Conservation (phyloP, 1,140 invertebrate species). For the Parasteatoda tepidariorum region DNA sequence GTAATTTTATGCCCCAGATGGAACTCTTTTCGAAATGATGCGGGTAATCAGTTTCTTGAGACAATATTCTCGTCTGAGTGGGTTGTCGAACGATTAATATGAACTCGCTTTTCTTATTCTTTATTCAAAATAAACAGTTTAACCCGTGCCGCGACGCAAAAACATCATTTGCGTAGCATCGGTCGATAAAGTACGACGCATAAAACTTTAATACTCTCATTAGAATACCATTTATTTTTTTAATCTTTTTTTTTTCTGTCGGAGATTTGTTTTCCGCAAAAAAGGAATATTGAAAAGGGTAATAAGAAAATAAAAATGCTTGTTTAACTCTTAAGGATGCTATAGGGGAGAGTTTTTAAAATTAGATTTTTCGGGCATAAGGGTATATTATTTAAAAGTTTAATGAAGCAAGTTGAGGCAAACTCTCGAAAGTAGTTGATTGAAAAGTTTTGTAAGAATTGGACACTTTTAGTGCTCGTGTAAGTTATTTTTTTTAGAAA, state of each 20-base stretch:
- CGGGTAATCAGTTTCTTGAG: conserved; percentile 57
- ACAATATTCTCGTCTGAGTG: conserved; percentile 32
- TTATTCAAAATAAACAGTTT: conserved; percentile 2
- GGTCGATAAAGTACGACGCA: not conserved
- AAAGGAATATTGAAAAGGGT: too few species aligned
- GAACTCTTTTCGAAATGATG: not conserved
- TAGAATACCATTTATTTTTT: too few species aligned
- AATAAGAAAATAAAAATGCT: too few species aligned
- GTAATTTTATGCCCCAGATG: conserved; percentile 34
- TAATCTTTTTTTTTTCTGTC: too few species aligned
- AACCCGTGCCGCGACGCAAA: not conserved
- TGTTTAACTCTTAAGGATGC: too few species aligned
- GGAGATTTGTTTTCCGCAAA: too few species aligned
- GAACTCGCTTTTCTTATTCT: not conserved
- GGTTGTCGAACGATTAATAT: not conserved
- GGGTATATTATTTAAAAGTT: too few species aligned
- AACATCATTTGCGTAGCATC: not conserved
- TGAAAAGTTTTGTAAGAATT: not conserved
- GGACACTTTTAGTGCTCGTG: too few species aligned
- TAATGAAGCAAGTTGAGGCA: too few species aligned
- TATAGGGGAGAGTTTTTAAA: too few species aligned
- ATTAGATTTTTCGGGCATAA: too few species aligned
- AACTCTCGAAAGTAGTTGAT: conserved; percentile 5
- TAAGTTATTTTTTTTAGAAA: too few species aligned
- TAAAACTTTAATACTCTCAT: not conserved